phyloP scores from a whole-genome alignment of 2,797 vertebrate species.

The Schizopygopsis pylzovi region DNA sequence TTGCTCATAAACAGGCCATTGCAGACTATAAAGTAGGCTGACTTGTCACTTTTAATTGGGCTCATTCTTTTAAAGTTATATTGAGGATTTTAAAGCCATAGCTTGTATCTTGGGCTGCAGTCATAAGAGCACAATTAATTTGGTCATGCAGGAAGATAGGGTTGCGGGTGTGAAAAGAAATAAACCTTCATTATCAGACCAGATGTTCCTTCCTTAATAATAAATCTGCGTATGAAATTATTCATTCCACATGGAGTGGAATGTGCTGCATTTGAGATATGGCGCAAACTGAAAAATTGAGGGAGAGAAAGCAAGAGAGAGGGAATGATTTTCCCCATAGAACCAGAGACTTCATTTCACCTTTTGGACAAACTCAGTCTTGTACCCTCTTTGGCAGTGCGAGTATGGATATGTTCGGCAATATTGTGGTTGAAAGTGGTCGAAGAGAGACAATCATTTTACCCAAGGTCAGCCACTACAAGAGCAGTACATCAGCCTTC shows the following conservation, averaged over 20 bases:
- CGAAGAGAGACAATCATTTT: slow-evolving; percentile 26
- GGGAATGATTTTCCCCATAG: neutral
- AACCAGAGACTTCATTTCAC: slow-evolving; percentile 14
- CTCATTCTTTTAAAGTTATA: slow-evolving; percentile 47
- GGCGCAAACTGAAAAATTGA: slow-evolving; percentile 22
- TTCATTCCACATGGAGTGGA: slow-evolving; percentile 56
- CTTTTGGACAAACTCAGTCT: neutral
- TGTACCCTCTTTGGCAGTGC: neutral
- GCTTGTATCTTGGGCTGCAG: slow-evolving; percentile 28
- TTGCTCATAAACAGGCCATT: slow-evolving; percentile 35
- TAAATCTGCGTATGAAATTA: slow-evolving; percentile 23
- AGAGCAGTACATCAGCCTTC: slow-evolving; percentile 6
- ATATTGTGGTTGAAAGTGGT: slow-evolving; percentile 14
- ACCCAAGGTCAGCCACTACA: slow-evolving; percentile 40
- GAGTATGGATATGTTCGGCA: neutral
- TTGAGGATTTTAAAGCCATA: slow-evolving; percentile 38
- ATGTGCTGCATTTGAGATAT: slow-evolving; percentile 54
- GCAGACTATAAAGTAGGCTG: slow-evolving; percentile 16
- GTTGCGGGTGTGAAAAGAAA: slow-evolving; percentile 27
- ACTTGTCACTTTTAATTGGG: slow-evolving; percentile 48
- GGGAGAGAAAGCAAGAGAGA: neutral
- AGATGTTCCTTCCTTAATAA: slow-evolving; percentile 30
- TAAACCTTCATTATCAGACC: slow-evolving; percentile 39
- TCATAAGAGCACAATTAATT: slow-evolving; percentile 34
- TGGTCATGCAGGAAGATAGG: slow-evolving; percentile 14